These are phyloP conservation scores for Calidris pugnax DNA, from an alignment of 2,113 vertebrate species.

Conservation along the genomic window DNA sequence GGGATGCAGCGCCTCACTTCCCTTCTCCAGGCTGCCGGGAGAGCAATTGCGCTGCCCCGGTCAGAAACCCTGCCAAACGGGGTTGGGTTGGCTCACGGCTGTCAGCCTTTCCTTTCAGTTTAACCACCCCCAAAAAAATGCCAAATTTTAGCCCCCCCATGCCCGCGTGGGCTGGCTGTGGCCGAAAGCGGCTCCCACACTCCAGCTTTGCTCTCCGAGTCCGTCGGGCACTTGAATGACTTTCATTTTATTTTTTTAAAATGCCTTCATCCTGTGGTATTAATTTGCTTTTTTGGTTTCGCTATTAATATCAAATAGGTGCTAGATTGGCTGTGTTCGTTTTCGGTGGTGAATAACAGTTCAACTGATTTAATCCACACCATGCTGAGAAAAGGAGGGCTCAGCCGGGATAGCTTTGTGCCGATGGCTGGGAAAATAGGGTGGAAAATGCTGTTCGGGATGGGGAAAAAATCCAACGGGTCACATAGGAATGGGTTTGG, in stretches of 20 bases:
- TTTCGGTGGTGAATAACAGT: slow-evolving; percentile 66
- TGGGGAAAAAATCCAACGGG: fast-evolving
- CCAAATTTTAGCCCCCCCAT: fast-evolving
- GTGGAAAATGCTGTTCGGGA: fast-evolving
- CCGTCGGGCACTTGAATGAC: neutral
- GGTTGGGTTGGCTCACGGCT: neutral
- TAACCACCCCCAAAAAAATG: fast-evolving
- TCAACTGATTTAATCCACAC: neutral
- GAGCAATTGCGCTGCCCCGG: neutral
- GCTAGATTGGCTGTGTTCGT: slow-evolving; percentile 58
- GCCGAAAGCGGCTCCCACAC: fast-evolving
- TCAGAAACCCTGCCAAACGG: fast-evolving
- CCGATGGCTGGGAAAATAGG: fast-evolving
- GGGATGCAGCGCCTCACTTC: neutral
- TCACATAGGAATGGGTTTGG: neutral
- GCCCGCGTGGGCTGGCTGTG: fast-evolving
- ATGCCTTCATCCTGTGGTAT: slow-evolving; percentile 55
- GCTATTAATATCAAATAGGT: slow-evolving; percentile 71
- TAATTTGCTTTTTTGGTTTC: slow-evolving; percentile 78
- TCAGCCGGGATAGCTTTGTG: fast-evolving
- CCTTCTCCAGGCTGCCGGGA: neutral
- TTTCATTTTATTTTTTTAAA: slow-evolving; percentile 55
- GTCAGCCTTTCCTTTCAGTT: neutral
- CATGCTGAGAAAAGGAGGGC: neutral
- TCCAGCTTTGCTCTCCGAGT: too few species aligned